Conservation (phyloP, 2,797 vertebrate genomes). For the Falco columbarius region DNA sequence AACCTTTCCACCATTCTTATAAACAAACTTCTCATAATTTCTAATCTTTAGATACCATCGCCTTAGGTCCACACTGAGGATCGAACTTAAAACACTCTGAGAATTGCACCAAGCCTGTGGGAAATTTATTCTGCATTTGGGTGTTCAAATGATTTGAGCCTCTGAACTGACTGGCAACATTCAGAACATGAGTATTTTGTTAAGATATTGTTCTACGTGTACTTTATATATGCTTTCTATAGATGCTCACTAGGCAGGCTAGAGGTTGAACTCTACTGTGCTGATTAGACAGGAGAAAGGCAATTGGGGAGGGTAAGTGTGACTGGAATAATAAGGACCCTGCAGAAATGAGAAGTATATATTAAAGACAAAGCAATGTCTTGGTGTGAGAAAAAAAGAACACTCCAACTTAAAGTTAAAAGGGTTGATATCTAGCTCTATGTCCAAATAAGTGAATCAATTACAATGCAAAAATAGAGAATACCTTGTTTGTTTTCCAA, state of each 20-base stretch:
- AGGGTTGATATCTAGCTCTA: neutral
- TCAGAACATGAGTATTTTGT: neutral
- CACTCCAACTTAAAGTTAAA: neutral
- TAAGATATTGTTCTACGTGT: neutral
- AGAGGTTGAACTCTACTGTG: neutral
- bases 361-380: neutral
- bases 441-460: neutral
- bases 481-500: neutral
- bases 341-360: neutral
- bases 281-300: conserved; percentile 8
- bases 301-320: neutral
- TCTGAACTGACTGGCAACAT: conserved; percentile 24
- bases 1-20: neutral
- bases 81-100: neutral
- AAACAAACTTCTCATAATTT: conserved; percentile 21
- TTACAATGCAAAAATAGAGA: neutral
- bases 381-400: neutral
- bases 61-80: neutral
- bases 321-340: neutral
- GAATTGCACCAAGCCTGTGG: neutral
- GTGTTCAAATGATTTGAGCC: neutral
- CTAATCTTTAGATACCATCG: neutral
- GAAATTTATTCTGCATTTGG: conserved; percentile 29
- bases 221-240: neutral
- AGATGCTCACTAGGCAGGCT: neutral